These are phyloP conservation scores for Mola mola DNA, from an alignment of 2,113 vertebrate genomes.

Conservation along the genomic window DNA sequence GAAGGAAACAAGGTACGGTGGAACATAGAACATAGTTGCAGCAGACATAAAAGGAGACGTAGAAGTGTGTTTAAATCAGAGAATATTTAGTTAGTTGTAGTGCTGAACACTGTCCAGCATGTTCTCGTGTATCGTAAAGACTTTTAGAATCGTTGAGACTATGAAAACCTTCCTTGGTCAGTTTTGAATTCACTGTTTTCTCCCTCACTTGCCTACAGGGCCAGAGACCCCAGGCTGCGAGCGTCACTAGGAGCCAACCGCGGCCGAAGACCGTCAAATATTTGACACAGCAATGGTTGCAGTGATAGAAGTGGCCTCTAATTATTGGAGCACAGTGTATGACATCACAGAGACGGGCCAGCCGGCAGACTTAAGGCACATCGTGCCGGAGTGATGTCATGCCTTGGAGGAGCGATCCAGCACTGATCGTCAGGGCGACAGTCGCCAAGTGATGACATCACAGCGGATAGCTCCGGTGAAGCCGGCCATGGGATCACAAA, in stretches of 20 bases:
- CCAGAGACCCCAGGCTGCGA: conserved; percentile 88
- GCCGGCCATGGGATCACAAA: not conserved
- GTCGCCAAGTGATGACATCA: conserved; percentile 53
- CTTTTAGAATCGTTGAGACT: too few relatives aligned
- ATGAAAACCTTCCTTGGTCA: not conserved
- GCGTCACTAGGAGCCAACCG: conserved; percentile 87
- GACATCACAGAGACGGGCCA: conserved; percentile 38
- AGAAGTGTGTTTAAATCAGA: too few relatives aligned
- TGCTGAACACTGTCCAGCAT: too few relatives aligned
- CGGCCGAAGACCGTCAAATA: conserved; percentile 87
- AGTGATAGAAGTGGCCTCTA: not conserved
- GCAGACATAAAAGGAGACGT: too few relatives aligned
- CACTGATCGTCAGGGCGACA: not conserved
- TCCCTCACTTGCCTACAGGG: conserved; percentile 74
- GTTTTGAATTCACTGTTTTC: not conserved
- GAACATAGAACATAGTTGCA: too few relatives aligned
- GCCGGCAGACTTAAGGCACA: conserved; percentile 1
- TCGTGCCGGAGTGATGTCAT: conserved; percentile 38
- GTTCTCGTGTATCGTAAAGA: too few relatives aligned
- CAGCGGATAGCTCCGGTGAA: not conserved
- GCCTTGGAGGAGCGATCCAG: conserved; percentile 36
- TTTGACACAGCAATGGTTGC: conserved; percentile 68
- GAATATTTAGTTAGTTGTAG: too few relatives aligned
- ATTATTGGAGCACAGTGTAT: conserved; percentile 9
- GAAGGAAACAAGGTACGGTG: too few relatives aligned